Evolutionary conservation across 2,888 invertebrate genomes (phyloP), one percentile per base, ranked within the genome.

Genomic region (Ophraella communa): DNA sequence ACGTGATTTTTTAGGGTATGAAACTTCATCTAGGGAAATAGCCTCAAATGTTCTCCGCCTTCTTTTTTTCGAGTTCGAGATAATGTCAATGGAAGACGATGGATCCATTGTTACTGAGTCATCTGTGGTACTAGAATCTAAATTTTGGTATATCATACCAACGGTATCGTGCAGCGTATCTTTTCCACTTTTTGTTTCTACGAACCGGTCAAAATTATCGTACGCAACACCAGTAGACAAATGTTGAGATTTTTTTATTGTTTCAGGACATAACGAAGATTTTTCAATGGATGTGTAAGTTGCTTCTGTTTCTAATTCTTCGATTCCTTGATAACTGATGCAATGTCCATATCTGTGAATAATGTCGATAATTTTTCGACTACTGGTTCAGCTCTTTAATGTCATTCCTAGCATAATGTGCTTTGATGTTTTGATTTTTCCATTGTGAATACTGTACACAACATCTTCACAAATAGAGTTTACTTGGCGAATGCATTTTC

Each of bases 101-200:
- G 62, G 57, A 67, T 66, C 62, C 66, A 62, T 53, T 62, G 54
- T 53, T 39, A 66, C 67, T 67, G 53, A 66, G 69, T 56, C 62
- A 62, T 56, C 51, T 60, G n/a, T 69, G 77, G 74, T 11, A 77
- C 76, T 1, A 73, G 65, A n/a, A 76, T 73, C 8, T 47, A 33
- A 11, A 33, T 33, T 33, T 33, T 33, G 30, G 11, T 33, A 33
- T 11, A 33, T 3, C 8, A 33, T 33, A 11, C 30, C 30, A 7
- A 33, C 30, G 11, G 30, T 33, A 33, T 33, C 30, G 30, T 8
- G 30, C 11, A 74, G 35, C 3, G 30, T 33, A 33, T 33, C 30
- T 33, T 33, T 33, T 11, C 30, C 30, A 33, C 30, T 33, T 8
- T 33, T 33, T 33, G 30, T 33, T 33, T 75, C 74, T 33, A 33